Conservation (phyloP, 2,888 invertebrate genomes). For the Lasius fuliginosus region DNA sequence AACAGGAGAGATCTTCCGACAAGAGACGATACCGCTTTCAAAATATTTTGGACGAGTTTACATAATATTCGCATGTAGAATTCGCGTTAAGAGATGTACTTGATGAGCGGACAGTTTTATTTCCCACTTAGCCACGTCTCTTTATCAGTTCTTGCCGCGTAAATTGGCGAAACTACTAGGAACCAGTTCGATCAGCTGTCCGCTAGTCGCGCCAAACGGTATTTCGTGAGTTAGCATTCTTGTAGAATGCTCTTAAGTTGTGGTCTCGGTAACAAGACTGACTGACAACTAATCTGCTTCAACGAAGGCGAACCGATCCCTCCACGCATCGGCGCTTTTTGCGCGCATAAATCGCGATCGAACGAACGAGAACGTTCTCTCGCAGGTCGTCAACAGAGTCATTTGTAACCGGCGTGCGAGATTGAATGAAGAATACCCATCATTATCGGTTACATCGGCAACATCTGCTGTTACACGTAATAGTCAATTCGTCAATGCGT, state of each 20-base stretch:
- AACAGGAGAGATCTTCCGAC: constrained; percentile 5
- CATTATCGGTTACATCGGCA: constrained; percentile 44
- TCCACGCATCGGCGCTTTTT: background rate
- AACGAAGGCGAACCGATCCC: constrained; percentile 4
- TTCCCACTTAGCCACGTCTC: constrained; percentile 36
- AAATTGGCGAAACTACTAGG: constrained; percentile 44
- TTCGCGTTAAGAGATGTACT: constrained; percentile 15
- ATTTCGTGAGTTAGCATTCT: background rate
- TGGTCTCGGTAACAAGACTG: background rate
- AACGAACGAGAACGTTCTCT: constrained; percentile 37
- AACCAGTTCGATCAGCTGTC: constrained; percentile 48
- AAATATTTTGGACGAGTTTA: constrained; percentile 36
- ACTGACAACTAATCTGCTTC: constrained; percentile 42
- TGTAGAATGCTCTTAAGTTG: background rate
- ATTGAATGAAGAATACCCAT: constrained; percentile 41
- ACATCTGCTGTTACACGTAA: constrained; percentile 49
- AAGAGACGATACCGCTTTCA: constrained; percentile 32
- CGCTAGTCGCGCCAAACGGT: background rate
- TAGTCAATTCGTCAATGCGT: constrained; percentile 52
- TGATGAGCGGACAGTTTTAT: constrained; percentile 40
- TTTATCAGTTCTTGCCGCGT: constrained; percentile 49
- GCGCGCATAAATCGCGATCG: constrained; percentile 41
- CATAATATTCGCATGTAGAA: constrained; percentile 41
- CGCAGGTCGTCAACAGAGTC: constrained; percentile 33
- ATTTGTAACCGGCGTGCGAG: constrained; percentile 36